phyloP scores from a whole-genome alignment of 1,140 invertebrate genomes.

The Frieseomelitta varia region DNA sequence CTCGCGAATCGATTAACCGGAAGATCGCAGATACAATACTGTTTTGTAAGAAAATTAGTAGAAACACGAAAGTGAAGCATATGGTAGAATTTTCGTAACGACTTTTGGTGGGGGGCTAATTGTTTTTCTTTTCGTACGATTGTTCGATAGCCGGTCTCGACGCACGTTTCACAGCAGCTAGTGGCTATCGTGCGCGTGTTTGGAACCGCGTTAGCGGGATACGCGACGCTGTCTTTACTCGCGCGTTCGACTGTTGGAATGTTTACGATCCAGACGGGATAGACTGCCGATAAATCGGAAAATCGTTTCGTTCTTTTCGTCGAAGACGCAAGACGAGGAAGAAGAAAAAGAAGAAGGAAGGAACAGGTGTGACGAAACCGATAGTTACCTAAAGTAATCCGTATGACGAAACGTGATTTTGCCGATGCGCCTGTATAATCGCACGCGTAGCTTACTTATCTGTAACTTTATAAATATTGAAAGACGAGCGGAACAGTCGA shows the following conservation, averaged over 20 bases:
- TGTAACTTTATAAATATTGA: conserved; percentile 4
- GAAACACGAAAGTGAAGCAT: background rate
- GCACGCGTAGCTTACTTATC: conserved; percentile 11
- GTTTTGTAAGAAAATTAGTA: background rate
- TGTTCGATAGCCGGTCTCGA: background rate
- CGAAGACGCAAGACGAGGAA: background rate
- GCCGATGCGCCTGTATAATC: background rate
- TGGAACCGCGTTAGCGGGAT: background rate
- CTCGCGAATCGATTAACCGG: background rate
- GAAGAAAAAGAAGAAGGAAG: background rate
- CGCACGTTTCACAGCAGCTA: background rate
- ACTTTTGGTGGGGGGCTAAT: background rate
- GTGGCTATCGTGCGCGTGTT: background rate
- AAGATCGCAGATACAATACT: background rate
- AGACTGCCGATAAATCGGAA: background rate
- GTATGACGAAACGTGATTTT: conserved; percentile 4
- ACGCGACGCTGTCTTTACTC: background rate
- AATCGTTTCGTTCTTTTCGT: background rate
- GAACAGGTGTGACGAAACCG: background rate
- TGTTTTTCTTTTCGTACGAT: conserved; percentile 8
- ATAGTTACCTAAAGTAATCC: background rate
- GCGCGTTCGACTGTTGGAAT: background rate
- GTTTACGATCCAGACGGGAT: background rate
- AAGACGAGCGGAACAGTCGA: background rate
- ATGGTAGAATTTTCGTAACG: background rate